Evolutionary conservation across 2,797 vertebrate species (phyloP).

Genomic region (Cuniculus paca): DNA sequence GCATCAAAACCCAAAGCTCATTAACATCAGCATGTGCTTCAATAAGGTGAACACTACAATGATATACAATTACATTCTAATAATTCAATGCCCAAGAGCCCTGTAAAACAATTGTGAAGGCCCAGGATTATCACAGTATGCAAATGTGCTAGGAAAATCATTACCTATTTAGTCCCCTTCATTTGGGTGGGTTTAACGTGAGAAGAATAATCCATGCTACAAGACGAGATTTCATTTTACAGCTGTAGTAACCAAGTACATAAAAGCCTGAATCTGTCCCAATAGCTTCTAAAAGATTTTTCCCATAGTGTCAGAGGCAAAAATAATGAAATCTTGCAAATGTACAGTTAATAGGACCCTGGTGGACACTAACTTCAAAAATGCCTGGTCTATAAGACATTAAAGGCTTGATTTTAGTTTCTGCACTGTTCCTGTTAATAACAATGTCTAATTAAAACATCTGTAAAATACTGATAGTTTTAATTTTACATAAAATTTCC

Average conservation of each 20-base stretch:
- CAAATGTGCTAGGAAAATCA: slow-evolving; percentile 87
- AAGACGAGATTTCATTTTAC: slow-evolving; percentile 86
- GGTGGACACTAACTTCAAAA: slow-evolving; percentile 86
- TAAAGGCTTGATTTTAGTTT: slow-evolving; percentile 86
- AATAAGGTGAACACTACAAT: slow-evolving; percentile 84
- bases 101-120: slow-evolving; percentile 85
- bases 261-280: slow-evolving; percentile 88
- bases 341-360: slow-evolving; percentile 87
- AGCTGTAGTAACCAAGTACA: slow-evolving; percentile 86
- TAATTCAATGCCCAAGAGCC: slow-evolving; percentile 87
- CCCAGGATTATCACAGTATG: slow-evolving; percentile 85
- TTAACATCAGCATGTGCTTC: slow-evolving; percentile 84
- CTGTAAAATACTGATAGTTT: slow-evolving; percentile 89
- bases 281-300: slow-evolving; percentile 82
- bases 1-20: slow-evolving; percentile 80
- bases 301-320: slow-evolving; percentile 83
- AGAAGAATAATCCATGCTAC: slow-evolving; percentile 75
- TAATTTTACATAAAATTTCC: slow-evolving; percentile 88
- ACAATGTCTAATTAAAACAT: slow-evolving; percentile 91
- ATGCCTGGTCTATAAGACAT: slow-evolving; percentile 85
- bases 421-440: slow-evolving; percentile 89
- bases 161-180: slow-evolving; percentile 82
- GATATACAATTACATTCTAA: slow-evolving; percentile 87
- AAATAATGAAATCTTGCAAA: slow-evolving; percentile 86
- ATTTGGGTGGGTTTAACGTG: slow-evolving; percentile 74